These are phyloP conservation scores for Pantherophis alleghaniensis DNA, from an alignment of 2,797 vertebrate species.

Conservation along the genomic window DNA sequence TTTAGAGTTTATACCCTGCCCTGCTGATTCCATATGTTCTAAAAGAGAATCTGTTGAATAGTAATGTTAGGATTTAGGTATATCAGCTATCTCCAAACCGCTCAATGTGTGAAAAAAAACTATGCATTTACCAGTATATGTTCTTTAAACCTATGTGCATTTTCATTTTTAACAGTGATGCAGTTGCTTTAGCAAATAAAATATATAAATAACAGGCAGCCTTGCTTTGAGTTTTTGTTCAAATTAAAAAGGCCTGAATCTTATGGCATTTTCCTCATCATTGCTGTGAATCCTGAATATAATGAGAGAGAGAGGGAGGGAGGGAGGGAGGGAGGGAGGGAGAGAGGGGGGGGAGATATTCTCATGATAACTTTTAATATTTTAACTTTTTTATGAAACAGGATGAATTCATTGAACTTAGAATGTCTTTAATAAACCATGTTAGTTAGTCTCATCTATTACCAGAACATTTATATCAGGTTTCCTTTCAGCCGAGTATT, in stretches of 20 bases:
- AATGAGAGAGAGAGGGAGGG: too few relatives aligned
- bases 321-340: too few relatives aligned
- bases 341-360: background rate
- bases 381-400: background rate
- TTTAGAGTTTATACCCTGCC: background rate
- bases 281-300: too few relatives aligned
- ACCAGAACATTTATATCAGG: background rate
- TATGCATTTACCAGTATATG: background rate
- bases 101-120: background rate
- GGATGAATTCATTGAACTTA: background rate
- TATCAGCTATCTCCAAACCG: background rate
- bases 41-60: background rate
- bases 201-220: background rate
- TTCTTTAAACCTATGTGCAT: background rate
- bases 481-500: background rate
- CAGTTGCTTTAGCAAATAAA: background rate
- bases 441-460: background rate
- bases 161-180: background rate
- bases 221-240: background rate
- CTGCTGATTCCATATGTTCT: background rate
- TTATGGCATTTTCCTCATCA: too few relatives aligned
- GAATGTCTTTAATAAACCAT: background rate
- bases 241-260: background rate
- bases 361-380: background rate
- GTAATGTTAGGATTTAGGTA: background rate